Conservation (phyloP, 2,888 invertebrate species). For the Pachycephus smyrnensis region DNA sequence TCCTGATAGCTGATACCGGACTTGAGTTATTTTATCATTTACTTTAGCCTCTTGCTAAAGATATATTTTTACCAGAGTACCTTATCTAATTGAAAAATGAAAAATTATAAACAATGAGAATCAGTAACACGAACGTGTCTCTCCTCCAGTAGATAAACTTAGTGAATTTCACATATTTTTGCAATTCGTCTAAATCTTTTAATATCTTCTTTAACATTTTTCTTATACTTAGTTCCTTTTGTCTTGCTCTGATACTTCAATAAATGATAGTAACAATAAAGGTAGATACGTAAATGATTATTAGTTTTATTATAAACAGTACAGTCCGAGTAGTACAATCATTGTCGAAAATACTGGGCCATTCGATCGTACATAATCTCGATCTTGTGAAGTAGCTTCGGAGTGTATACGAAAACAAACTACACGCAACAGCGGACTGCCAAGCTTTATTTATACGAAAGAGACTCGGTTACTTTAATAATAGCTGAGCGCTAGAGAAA, state of each 20-base stretch:
- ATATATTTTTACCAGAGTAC: background rate
- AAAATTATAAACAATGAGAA: background rate
- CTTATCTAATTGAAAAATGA: background rate
- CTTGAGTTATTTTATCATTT: background rate
- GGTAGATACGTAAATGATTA: background rate
- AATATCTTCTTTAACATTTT: background rate
- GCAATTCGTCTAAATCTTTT: background rate
- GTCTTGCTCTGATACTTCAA: too few species aligned
- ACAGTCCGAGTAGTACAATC: background rate
- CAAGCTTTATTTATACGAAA: constrained; percentile 28
- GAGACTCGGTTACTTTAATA: constrained; percentile 28
- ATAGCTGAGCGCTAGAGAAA: constrained; percentile 14
- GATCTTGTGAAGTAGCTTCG: background rate
- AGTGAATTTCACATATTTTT: background rate
- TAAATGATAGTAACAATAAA: too few species aligned
- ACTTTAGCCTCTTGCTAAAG: background rate
- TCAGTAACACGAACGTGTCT: background rate
- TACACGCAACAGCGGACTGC: background rate
- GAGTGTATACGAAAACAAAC: background rate
- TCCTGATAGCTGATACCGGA: background rate
- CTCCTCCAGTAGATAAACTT: background rate
- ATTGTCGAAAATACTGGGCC: background rate
- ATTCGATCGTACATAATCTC: background rate
- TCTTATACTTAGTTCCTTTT: too few species aligned
- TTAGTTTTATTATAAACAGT: background rate